Conservation (phyloP, 2,797 vertebrate species). For the Manis pentadactyla region DNA sequence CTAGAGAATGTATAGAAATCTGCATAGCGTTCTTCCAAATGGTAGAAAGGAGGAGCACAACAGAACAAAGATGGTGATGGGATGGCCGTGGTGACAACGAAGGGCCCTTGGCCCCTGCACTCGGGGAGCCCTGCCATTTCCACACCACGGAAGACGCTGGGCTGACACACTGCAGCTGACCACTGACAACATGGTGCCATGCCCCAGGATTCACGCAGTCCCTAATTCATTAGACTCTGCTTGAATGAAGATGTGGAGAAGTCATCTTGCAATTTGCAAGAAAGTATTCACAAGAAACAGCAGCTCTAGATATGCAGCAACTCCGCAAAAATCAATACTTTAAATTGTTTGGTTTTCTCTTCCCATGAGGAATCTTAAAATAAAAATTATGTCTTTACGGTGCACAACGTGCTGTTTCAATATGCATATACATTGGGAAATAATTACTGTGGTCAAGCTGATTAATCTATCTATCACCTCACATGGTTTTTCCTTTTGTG, state of each 20-base stretch:
- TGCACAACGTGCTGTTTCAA: background rate
- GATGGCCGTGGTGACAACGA: rapidly evolving
- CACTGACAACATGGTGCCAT: background rate
- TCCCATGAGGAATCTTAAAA: background rate
- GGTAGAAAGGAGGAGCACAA: background rate
- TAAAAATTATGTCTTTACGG: background rate
- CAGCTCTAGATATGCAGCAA: background rate
- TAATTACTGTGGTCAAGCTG: background rate
- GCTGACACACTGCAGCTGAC: rapidly evolving
- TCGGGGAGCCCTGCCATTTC: background rate
- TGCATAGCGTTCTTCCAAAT: background rate
- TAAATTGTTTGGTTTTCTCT: background rate
- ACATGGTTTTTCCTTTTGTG: background rate
- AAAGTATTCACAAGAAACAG: background rate
- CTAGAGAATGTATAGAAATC: background rate
- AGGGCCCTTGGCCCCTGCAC: background rate
- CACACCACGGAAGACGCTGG: rapidly evolving
- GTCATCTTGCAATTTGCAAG: background rate
- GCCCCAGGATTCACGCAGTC: background rate
- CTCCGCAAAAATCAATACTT: background rate
- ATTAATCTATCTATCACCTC: background rate
- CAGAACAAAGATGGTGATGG: background rate
- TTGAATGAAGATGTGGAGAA: background rate
- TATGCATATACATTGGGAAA: background rate
- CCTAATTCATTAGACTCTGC: background rate